Percentiles rank a stretch among this genome's conserved stretches.
These are phyloP conservation scores for Tricholaema leucomelas DNA, from an alignment of 2,113 vertebrate genomes.

Conservation along the genomic window DNA sequence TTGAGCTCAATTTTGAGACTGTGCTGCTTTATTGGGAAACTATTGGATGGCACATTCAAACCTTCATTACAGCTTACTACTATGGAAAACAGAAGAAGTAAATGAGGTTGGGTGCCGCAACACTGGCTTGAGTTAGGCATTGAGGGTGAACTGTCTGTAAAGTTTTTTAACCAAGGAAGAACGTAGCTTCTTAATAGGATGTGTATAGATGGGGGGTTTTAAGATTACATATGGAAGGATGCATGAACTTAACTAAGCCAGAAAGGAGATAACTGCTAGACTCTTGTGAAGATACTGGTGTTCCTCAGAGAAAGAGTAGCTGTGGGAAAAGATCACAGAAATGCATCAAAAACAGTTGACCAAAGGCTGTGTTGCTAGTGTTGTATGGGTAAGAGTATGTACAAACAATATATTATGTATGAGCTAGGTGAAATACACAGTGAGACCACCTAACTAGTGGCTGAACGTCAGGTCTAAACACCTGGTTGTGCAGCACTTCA, in stretches of 20 bases:
- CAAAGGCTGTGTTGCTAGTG: neutral
- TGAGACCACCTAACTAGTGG: neutral
- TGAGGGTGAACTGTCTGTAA: neutral
- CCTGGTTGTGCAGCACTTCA: neutral
- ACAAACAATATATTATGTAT: neutral
- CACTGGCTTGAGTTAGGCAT: neutral
- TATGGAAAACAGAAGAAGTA: neutral
- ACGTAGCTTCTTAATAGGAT: neutral
- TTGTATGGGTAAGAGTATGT: neutral
- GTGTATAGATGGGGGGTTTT: neutral
- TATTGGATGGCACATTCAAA: neutral
- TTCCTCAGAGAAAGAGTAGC: neutral
- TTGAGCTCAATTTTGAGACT: neutral
- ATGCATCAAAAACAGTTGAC: neutral
- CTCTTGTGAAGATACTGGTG: neutral
- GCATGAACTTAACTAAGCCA: accelerated
- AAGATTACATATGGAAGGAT: neutral
- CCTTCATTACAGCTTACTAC: neutral
- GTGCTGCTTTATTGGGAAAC: neutral
- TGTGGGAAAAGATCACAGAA: neutral
- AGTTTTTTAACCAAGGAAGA: neutral
- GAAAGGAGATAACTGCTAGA: neutral
- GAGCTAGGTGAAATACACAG: neutral
- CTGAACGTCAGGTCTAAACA: neutral
- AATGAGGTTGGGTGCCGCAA: neutral